These are phyloP conservation scores for Protula sp. DNA, from an alignment of 2,888 invertebrate genomes.

Conservation along the genomic window DNA sequence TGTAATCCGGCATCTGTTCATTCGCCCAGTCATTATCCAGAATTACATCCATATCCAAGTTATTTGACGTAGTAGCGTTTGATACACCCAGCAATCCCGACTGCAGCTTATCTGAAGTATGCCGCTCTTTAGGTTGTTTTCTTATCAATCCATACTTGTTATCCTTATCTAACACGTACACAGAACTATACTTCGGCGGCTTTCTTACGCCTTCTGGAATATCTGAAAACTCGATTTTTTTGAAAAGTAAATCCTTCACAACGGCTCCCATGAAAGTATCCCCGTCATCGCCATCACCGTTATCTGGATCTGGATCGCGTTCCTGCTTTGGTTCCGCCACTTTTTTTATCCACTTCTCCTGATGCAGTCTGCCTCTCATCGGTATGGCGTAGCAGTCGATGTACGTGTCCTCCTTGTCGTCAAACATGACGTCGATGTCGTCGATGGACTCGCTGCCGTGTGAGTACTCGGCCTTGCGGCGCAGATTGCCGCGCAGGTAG, in stretches of 20 bases:
- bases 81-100: background rate
- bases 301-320: background rate
- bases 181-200: slow-evolving; percentile 16
- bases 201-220: slow-evolving; percentile 17
- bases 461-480: slow-evolving; percentile 4
- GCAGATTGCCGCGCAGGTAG: slow-evolving; percentile 5
- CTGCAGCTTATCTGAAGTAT: background rate
- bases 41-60: background rate
- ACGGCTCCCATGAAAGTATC: slow-evolving; percentile 18
- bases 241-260: slow-evolving; percentile 20
- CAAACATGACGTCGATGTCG: slow-evolving; percentile 11
- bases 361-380: slow-evolving; percentile 12
- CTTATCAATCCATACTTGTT: slow-evolving; percentile 1
- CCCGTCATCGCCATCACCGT: background rate
- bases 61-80: background rate
- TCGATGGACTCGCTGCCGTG: slow-evolving; percentile 12
- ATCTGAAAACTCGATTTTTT: slow-evolving; percentile 9
- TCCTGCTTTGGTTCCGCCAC: background rate
- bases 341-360: slow-evolving; percentile 24
- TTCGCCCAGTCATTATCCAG: background rate
- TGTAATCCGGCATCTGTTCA: background rate
- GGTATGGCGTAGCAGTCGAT: slow-evolving; percentile 23
- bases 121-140: background rate
- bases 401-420: slow-evolving; percentile 15
- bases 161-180: slow-evolving; percentile 20